Evolutionary conservation across 2,797 vertebrate species (phyloP), one percentile per base, ranked within the genome.

Genomic region (Catostomus latipinnis): DNA sequence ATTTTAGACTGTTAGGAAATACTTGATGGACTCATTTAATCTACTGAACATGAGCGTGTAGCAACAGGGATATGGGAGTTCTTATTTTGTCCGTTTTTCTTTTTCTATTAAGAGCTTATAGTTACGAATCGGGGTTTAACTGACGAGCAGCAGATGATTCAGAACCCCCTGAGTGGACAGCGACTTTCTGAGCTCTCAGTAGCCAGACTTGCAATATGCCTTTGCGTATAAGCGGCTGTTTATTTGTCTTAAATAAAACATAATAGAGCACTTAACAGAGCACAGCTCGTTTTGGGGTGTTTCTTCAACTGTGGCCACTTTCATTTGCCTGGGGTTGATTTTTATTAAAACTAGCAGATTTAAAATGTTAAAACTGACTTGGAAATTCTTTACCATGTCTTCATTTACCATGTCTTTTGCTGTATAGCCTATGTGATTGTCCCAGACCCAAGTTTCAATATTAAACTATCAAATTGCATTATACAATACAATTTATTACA

Each of bases 161-260:
- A 94, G 93, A 91, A 94, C 93, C 90, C 76, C 82, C 50, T 11
- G 54, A 67, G 81, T 92, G 94, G 93, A 95, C 93, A 96, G 95
- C 89, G 89, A 71, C 69, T n/a, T 48, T 5, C n/a, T 43, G 6
- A 6, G 60, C 9, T 34, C 34, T 4, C 34, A 34, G 34, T 34
- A 34, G n/a, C 2, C 9, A 46, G 43, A 16, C 6, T 1, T 43
- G 14, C 53, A 22, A 34, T 57, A 49, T 67, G 45, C 8, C 9
- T 49, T 45, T 49, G 11, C 12, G n/a, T 9, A 22, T 63, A 45
- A 53, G 73, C 12, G 18, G 18, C 6, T 49, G 14, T 72, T 0
- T 62, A 12, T 14, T 67, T 13, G 6, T 10, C 16, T 58, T 43
- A 9, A 6, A 57, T 52, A 5, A 16, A 5, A 74, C 8, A 6